phyloP scores from a whole-genome alignment of 2,888 invertebrate species.

The Sphaeridia pumilis region DNA sequence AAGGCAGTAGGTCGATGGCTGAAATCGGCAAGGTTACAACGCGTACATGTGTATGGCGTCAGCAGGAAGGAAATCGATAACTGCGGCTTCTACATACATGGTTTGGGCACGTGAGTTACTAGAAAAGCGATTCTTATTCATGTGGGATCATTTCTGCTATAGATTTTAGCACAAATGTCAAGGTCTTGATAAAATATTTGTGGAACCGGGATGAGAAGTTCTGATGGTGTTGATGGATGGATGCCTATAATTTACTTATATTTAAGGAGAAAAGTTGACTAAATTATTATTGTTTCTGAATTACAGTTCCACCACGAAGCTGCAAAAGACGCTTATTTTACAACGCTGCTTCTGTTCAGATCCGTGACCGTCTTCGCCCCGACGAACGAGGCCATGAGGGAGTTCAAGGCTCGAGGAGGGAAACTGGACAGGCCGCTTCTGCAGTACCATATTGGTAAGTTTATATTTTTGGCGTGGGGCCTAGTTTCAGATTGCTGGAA shows the following conservation, averaged over 20 bases:
- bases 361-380: slow-evolving; percentile 80
- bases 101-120: too few relatives aligned
- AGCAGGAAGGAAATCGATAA: too few relatives aligned
- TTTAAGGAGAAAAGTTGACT: background rate
- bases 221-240: too few relatives aligned
- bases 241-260: background rate
- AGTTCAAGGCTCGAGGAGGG: slow-evolving; percentile 44
- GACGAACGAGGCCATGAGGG: slow-evolving; percentile 73
- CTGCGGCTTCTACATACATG: too few relatives aligned
- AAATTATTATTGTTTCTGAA: slow-evolving; percentile 38
- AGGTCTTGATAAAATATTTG: too few relatives aligned
- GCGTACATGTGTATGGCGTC: too few relatives aligned
- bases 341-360: slow-evolving; percentile 57
- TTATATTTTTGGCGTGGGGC: background rate
- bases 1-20: too few relatives aligned
- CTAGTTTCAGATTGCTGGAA: background rate
- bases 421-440: slow-evolving; percentile 32
- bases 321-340: slow-evolving; percentile 60
- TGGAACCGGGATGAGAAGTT: too few relatives aligned
- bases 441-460: slow-evolving; percentile 33
- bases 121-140: too few relatives aligned
- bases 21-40: too few relatives aligned
- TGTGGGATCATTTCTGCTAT: too few relatives aligned
- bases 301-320: slow-evolving; percentile 67
- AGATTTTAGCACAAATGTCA: too few relatives aligned